Evolutionary conservation across 2,888 invertebrate genomes (phyloP).

Genomic region (Megastigmus dorsalis): DNA sequence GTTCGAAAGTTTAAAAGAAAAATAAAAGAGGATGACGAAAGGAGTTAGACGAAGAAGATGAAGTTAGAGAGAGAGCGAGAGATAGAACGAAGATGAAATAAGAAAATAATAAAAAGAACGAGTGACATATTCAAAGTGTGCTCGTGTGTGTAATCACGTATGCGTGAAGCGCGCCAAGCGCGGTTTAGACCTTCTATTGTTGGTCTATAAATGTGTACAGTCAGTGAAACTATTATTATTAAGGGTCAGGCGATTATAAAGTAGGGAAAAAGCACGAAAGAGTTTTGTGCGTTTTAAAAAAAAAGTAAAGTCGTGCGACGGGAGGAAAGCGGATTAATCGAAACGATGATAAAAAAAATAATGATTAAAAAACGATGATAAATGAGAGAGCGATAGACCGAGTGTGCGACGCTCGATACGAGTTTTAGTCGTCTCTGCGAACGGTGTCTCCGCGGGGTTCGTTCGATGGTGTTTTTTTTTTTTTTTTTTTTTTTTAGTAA

Average conservation of each 20-base stretch:
- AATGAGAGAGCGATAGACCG: slow-evolving; percentile 50
- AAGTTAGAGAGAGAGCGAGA: slow-evolving; percentile 37
- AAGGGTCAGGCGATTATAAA: slow-evolving; percentile 68
- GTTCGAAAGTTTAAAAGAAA: slow-evolving; percentile 53
- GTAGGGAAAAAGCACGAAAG: slow-evolving; percentile 48
- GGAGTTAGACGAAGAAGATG: slow-evolving; percentile 38
- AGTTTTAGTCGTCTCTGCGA: slow-evolving; percentile 66
- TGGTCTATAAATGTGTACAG: slow-evolving; percentile 75
- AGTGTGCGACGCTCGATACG: slow-evolving; percentile 52
- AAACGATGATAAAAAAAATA: slow-evolving; percentile 44
- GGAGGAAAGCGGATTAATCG: slow-evolving; percentile 45
- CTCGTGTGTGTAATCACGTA: slow-evolving; percentile 60
- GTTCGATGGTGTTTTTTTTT: slow-evolving; percentile 59
- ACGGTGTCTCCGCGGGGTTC: slow-evolving; percentile 64
- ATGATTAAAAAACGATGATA: slow-evolving; percentile 34
- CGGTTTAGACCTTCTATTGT: slow-evolving; percentile 73
- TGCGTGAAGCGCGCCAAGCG: slow-evolving; percentile 69
- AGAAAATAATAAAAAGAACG: slow-evolving; percentile 50
- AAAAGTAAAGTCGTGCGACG: slow-evolving; percentile 43
- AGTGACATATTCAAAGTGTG: slow-evolving; percentile 54
- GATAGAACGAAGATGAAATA: slow-evolving; percentile 41
- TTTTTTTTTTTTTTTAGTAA: slow-evolving; percentile 44
- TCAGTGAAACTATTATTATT: slow-evolving; percentile 75
- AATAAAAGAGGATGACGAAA: slow-evolving; percentile 50
- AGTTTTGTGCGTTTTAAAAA: slow-evolving; percentile 53